Conservation (phyloP, 2,113 vertebrate species). For the Daboia siamensis region DNA sequence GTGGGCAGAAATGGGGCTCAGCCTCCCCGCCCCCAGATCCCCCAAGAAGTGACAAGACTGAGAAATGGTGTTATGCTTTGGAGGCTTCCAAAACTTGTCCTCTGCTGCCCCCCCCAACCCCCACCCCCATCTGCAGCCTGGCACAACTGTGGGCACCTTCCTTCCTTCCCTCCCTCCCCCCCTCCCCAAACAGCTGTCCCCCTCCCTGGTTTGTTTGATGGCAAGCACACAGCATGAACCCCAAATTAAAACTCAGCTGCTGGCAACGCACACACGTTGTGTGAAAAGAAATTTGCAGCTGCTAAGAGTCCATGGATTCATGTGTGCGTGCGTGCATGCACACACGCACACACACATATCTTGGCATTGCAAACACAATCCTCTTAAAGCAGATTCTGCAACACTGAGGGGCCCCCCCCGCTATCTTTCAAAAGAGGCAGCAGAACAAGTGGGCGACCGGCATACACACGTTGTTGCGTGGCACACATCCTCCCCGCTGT, state of each 20-base stretch:
- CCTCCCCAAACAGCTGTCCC: background rate
- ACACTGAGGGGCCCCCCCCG: background rate
- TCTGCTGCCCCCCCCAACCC: too few relatives aligned
- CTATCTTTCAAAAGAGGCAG: too few relatives aligned
- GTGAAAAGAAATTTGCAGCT: background rate
- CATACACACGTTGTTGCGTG: background rate
- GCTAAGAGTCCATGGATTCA: background rate
- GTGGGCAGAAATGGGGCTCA: background rate
- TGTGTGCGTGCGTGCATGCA: background rate
- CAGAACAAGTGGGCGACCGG: background rate
- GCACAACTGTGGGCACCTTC: background rate
- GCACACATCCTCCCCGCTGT: background rate
- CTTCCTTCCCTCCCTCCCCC: background rate
- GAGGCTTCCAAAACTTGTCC: too few relatives aligned
- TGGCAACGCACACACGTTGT: background rate
- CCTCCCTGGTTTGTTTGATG: background rate
- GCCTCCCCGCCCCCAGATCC: background rate
- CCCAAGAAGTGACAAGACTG: too few relatives aligned
- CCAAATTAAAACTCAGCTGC: constrained; percentile 17
- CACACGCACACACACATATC: background rate
- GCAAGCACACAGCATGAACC: background rate
- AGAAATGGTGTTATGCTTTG: too few relatives aligned
- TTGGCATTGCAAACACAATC: background rate
- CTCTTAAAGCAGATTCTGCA: background rate
- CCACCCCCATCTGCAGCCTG: background rate